These are phyloP conservation scores for Mimachlamys varia DNA, from an alignment of 2,888 invertebrate species.

Conservation along the genomic window DNA sequence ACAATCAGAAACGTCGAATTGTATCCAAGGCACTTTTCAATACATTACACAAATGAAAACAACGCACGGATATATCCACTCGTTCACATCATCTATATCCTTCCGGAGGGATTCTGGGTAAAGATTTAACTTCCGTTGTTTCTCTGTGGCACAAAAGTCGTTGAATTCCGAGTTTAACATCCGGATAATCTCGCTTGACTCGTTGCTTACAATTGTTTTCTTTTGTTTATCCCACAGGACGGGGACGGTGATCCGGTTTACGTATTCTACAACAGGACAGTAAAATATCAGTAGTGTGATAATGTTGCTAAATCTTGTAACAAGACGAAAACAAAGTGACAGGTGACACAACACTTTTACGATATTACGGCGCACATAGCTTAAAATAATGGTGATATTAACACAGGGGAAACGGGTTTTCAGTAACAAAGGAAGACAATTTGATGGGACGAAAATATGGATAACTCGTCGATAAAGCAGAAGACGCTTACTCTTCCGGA, in stretches of 20 bases:
- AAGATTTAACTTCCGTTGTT: conserved; percentile 71
- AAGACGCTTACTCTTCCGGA: too few relatives aligned
- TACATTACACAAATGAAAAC: too few relatives aligned
- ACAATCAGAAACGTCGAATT: too few relatives aligned
- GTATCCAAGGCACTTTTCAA: too few relatives aligned
- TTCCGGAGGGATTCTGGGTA: conserved; percentile 71
- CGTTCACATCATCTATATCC: conserved; percentile 74
- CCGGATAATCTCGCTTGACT: conserved; percentile 78
- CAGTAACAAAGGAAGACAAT: too few relatives aligned
- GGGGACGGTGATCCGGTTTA: conserved; percentile 73
- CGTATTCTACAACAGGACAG: conserved; percentile 65
- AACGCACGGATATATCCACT: conserved; percentile 77
- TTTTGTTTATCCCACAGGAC: conserved; percentile 77
- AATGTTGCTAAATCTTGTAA: not conserved
- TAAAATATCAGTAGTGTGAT: not conserved
- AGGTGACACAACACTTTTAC: too few relatives aligned
- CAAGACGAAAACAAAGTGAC: not conserved
- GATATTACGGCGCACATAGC: too few relatives aligned
- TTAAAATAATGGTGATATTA: too few relatives aligned
- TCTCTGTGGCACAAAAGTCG: conserved; percentile 72
- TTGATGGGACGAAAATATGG: too few relatives aligned
- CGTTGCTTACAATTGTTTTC: conserved; percentile 77
- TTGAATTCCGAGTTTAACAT: conserved; percentile 79
- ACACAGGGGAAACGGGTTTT: too few relatives aligned
- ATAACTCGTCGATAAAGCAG: too few relatives aligned